Percentiles rank a stretch among this genome's conserved stretches.
Conservation (phyloP, 1,140 invertebrate species). For the Nasonia longicornis region DNA sequence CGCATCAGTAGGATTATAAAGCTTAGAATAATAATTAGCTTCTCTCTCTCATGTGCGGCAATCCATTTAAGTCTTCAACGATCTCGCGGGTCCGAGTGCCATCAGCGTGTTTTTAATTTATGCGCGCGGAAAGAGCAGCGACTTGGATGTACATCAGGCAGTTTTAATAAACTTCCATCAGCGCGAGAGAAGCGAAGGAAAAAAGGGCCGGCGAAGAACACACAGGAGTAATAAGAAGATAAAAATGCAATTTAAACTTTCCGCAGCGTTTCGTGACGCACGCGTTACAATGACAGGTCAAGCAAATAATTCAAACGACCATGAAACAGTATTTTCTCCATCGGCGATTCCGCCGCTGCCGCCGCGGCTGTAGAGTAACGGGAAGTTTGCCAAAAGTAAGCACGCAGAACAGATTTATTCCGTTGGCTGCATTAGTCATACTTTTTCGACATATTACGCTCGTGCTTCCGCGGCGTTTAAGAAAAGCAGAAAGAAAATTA, state of each 20-base stretch:
- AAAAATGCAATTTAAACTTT: conserved; percentile 47
- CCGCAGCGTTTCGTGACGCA: conserved; percentile 41
- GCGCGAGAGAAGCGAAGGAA: neutral
- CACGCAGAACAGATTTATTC: conserved; percentile 59
- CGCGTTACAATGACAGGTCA: conserved; percentile 45
- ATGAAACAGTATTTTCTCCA: conserved; percentile 49
- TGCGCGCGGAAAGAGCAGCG: neutral
- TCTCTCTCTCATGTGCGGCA: too few species aligned
- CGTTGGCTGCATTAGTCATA: conserved; percentile 56
- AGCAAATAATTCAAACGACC: conserved; percentile 48
- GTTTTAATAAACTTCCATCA: conserved; percentile 21
- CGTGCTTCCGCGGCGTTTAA: conserved; percentile 31
- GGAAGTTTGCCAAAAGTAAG: conserved; percentile 56
- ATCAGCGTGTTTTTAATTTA: conserved; percentile 19
- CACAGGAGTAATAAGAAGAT: conserved; percentile 21
- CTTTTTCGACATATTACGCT: conserved; percentile 46
- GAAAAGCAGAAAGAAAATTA: conserved; percentile 35
- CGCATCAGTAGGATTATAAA: neutral
- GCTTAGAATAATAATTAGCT: neutral
- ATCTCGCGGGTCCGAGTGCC: neutral
- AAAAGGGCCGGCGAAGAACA: neutral
- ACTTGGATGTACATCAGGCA: neutral
- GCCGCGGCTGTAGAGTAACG: conserved; percentile 39
- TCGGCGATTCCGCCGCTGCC: conserved; percentile 50
- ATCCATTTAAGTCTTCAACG: too few species aligned